These are phyloP conservation scores for Azemiops feae DNA, from an alignment of 2,113 vertebrate genomes.

Conservation along the genomic window DNA sequence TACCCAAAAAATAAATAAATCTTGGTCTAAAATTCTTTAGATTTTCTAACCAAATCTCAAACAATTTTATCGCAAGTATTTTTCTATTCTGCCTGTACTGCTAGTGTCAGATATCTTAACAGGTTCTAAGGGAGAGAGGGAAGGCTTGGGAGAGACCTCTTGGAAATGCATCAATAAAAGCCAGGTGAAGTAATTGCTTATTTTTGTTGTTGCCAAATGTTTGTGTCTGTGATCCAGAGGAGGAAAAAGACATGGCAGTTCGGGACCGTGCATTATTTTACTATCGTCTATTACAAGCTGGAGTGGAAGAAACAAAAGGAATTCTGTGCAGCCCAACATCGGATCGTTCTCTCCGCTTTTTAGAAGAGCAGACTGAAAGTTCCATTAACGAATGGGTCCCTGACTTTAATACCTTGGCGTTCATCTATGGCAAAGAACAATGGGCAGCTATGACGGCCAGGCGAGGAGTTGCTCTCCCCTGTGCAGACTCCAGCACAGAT, in stretches of 20 bases:
- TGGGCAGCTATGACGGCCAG: constrained; percentile 65
- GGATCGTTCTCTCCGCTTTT: constrained; percentile 84
- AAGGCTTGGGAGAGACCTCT: not conserved
- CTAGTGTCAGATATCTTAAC: not conserved
- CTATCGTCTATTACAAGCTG: constrained; percentile 85
- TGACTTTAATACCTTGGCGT: constrained; percentile 85
- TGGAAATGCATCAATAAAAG: accelerated
- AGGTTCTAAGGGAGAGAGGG: not conserved
- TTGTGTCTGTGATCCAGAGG: constrained; percentile 74
- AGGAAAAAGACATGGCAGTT: constrained; percentile 89
- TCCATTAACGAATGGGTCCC: constrained; percentile 81
- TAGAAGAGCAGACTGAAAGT: constrained; percentile 79
- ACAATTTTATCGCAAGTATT: not conserved
- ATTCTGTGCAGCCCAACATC: constrained; percentile 85
- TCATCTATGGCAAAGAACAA: constrained; percentile 70
- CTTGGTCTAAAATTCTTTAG: not conserved
- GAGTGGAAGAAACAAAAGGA: constrained; percentile 75
- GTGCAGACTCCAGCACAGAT: constrained; percentile 12
- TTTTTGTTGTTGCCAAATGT: not conserved
- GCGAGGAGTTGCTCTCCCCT: constrained; percentile 47
- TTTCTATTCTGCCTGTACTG: not conserved
- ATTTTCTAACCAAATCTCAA: not conserved
- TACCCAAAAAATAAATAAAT: not conserved
- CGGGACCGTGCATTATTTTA: constrained; percentile 90
- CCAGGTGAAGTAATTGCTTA: not conserved